Evolutionary conservation across 1,140 invertebrate genomes (phyloP).

Genomic region (Copidosoma floridanum): DNA sequence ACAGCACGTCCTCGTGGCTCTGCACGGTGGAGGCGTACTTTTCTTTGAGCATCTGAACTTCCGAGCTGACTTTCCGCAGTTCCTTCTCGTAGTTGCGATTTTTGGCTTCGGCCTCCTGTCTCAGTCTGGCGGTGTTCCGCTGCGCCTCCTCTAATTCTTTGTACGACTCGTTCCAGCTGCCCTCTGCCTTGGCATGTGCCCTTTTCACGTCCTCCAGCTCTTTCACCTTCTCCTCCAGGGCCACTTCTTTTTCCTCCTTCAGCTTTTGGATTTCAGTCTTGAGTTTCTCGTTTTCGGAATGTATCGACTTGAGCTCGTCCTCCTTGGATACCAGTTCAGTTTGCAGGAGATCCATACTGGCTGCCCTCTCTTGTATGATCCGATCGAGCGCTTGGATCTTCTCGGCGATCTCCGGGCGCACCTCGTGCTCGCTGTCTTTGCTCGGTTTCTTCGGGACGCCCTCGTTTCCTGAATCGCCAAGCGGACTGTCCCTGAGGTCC

Average conservation of each 20-base stretch:
- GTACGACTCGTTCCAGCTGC: conserved; percentile 31
- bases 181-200: conserved; percentile 26
- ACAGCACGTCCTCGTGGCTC: conserved; percentile 41
- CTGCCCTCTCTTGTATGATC: conserved; percentile 40
- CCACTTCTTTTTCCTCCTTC: conserved; percentile 31
- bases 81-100: conserved; percentile 37
- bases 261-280: conserved; percentile 29
- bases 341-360: conserved; percentile 38
- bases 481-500: conserved; percentile 4
- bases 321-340: conserved; percentile 34
- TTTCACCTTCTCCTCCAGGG: conserved; percentile 26
- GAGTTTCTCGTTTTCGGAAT: conserved; percentile 31
- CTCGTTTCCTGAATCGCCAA: conserved; percentile 16
- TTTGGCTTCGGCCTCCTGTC: conserved; percentile 38
- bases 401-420: conserved; percentile 1
- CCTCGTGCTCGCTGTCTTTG: background rate
- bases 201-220: conserved; percentile 33
- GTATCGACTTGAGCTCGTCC: conserved; percentile 27
- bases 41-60: conserved; percentile 35
- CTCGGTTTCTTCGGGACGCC: background rate
- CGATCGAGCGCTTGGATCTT: conserved; percentile 41
- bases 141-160: conserved; percentile 35
- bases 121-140: conserved; percentile 27
- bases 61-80: conserved; percentile 32
- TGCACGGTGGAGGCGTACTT: conserved; percentile 34